Conservation (phyloP, 35 echinoderm and acorn worm genomes). For the Acanthaster planci region DNA sequence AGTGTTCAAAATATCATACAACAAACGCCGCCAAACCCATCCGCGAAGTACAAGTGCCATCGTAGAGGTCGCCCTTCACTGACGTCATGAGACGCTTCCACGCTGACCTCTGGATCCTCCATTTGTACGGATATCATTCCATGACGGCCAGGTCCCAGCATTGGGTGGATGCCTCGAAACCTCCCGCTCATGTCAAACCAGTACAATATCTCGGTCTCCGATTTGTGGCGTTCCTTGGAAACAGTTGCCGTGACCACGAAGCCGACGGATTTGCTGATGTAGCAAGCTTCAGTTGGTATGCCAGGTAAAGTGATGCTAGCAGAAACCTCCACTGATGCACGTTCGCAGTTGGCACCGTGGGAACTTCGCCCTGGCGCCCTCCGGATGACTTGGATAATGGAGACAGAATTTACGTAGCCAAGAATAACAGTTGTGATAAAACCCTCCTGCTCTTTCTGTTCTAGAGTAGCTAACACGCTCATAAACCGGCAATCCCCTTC, state of each 20-base stretch:
- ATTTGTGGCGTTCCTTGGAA: not conserved
- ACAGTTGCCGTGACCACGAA: constrained; percentile 8
- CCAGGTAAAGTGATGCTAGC: not conserved
- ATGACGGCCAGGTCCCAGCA: not conserved
- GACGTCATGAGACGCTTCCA: too few relatives aligned
- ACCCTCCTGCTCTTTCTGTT: not conserved
- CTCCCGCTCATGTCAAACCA: not conserved
- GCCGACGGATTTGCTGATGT: not conserved
- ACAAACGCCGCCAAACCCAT: not conserved
- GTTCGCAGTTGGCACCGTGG: too few relatives aligned
- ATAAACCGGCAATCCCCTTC: not conserved
- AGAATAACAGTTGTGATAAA: too few relatives aligned
- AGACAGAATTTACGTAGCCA: not conserved
- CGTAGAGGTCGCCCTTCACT: too few relatives aligned
- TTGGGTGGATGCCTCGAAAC: not conserved
- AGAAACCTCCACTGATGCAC: not conserved
- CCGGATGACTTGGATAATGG: not conserved
- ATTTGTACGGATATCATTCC: not conserved
- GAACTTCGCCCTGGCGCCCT: too few relatives aligned
- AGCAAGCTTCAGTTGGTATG: not conserved
- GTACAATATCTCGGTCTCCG: not conserved
- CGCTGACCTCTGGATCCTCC: not conserved
- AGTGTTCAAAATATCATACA: not conserved
- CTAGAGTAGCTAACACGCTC: not conserved
- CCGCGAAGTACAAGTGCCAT: not conserved